phyloP scores from a whole-genome alignment of 2,113 vertebrate species.

The Lutjanus erythropterus region DNA sequence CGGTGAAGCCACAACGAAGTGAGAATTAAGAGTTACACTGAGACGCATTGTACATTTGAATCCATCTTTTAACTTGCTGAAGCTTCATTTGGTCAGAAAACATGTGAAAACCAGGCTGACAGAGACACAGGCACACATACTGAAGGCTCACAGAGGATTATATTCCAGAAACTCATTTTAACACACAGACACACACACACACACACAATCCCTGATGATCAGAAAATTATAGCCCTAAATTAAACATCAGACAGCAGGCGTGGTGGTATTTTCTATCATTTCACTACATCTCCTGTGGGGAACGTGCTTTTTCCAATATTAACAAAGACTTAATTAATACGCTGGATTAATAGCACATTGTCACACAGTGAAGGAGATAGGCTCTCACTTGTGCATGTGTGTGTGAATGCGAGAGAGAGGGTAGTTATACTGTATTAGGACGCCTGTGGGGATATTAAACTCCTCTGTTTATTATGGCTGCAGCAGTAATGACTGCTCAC shows the following conservation, averaged over 20 bases:
- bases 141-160: slow-evolving; percentile 21
- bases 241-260: slow-evolving; percentile 31
- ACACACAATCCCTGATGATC: slow-evolving; percentile 31
- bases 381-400: slow-evolving; percentile 20
- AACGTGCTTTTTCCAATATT: slow-evolving; percentile 44
- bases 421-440: slow-evolving; percentile 25
- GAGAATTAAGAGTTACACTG: rapidly evolving
- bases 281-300: slow-evolving; percentile 28
- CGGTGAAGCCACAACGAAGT: background rate
- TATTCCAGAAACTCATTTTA: slow-evolving; percentile 4
- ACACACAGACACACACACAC: slow-evolving; percentile 14
- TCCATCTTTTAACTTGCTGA: background rate
- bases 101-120: background rate
- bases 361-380: slow-evolving; percentile 42
- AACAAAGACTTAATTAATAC: slow-evolving; percentile 67
- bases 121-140: background rate
- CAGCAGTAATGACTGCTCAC: slow-evolving; percentile 73
- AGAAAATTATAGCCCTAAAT: slow-evolving; percentile 46
- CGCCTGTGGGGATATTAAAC: slow-evolving; percentile 73
- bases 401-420: background rate
- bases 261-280: slow-evolving; percentile 38
- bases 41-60: background rate
- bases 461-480: slow-evolving; percentile 78
- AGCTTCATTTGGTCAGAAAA: background rate
- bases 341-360: slow-evolving; percentile 55